Conservation (phyloP, 1,140 invertebrate species). For the Xylocopa sonorina region DNA sequence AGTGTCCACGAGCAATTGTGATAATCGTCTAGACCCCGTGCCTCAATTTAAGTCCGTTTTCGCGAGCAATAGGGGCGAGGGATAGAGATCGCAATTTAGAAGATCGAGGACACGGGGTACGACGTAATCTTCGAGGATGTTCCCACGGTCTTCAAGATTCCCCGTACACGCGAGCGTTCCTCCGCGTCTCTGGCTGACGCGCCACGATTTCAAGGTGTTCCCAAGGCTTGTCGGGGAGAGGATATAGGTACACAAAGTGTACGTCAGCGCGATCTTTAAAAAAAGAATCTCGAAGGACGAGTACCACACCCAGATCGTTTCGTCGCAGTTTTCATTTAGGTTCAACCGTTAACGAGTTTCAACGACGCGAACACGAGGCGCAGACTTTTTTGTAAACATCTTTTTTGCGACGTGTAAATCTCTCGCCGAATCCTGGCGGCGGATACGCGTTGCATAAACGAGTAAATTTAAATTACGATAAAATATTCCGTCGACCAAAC, state of each 20-base stretch:
- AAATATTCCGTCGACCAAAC: constrained; percentile 10
- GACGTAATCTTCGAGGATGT: constrained; percentile 41
- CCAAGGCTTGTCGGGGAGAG: constrained; percentile 30
- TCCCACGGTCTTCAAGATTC: constrained; percentile 61
- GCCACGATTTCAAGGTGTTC: constrained; percentile 53
- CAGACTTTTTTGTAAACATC: background rate
- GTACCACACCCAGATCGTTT: background rate
- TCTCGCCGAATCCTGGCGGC: background rate
- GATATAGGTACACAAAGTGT: constrained; percentile 33
- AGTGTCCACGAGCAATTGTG: background rate
- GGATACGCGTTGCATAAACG: background rate
- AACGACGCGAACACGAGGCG: background rate
- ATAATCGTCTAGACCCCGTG: background rate
- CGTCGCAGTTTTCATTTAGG: background rate
- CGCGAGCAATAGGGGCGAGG: too few species aligned
- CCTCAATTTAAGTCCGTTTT: background rate
- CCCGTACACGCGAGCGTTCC: constrained; percentile 52
- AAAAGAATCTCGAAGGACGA: background rate
- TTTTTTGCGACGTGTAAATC: background rate
- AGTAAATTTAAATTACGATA: constrained; percentile 31
- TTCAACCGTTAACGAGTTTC: background rate
- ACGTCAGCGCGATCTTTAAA: constrained; percentile 6
- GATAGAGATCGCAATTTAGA: constrained; percentile 9
- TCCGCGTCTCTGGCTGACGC: constrained; percentile 31
- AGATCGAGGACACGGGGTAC: constrained; percentile 12